Evolutionary conservation across 2,797 vertebrate genomes (phyloP).

Genomic region (Stomatorhinus walkeri): DNA sequence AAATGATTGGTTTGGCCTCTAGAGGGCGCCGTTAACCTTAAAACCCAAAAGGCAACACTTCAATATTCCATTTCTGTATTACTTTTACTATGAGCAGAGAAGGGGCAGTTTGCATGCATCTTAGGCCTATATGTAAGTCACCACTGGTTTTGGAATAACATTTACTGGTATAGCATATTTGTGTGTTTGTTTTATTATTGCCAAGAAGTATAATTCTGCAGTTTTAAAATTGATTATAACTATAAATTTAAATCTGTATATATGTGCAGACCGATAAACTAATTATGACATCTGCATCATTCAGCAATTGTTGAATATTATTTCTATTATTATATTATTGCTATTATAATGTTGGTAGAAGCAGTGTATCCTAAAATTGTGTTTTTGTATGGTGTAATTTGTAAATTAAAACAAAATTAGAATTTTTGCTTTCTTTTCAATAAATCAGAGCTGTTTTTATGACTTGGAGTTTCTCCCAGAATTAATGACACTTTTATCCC

Average conservation of each 20-base stretch:
- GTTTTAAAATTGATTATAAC: not conserved
- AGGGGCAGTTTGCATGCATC: not conserved
- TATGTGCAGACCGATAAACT: not conserved
- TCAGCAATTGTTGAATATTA: not conserved
- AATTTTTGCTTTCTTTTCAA: not conserved
- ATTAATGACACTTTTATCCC: not conserved
- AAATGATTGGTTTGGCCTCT: not conserved
- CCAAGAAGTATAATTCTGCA: not conserved
- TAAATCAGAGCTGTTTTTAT: not conserved
- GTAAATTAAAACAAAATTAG: not conserved
- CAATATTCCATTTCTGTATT: not conserved
- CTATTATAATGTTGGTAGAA: not conserved
- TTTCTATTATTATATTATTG: not conserved
- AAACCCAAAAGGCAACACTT: not conserved
- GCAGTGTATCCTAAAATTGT: not conserved
- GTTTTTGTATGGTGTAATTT: not conserved
- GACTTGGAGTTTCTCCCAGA: not conserved
- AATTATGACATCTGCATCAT: not conserved
- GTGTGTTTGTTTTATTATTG: not conserved
- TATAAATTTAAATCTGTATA: not conserved
- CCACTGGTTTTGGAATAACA: not conserved
- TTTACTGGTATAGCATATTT: not conserved
- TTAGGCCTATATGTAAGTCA: not conserved
- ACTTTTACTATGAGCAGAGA: not conserved
- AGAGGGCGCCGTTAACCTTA: conserved; percentile 11